Evolutionary conservation across 2,113 vertebrate species (phyloP), one percentile per base, ranked within the genome.

Genomic region (Syngnathus typhle): DNA sequence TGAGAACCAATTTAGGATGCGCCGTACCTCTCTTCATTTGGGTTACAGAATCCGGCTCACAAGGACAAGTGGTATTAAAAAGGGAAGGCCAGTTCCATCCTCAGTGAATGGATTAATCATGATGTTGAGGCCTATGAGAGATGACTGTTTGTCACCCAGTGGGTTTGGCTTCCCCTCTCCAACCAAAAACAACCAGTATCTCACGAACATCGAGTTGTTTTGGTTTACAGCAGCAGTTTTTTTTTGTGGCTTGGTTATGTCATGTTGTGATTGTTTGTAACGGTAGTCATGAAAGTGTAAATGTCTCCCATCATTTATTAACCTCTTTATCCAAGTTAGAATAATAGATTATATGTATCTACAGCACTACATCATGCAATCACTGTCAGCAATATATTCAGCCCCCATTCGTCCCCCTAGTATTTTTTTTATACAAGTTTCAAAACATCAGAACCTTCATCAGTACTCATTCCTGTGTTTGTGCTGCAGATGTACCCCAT

Each of bases 161-260:
- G 61, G 88, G 86, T 38, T 89, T 82, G 86, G 86, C 84, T 89
- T 89, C 83, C 88, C 83, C 64, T 36, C 54, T 64, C 46, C 13
- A 27, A 39, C 21, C 46, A 64, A 77, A 84, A 87, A 87, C 85
- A 84, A 79, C 83, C 68, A 78, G 59, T 72, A 78, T 82, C 73
- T 36, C 15, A 69, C 46, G 84, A 88, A 88, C 84, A 86, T 44
- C 60, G 58, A 5, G 32, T 77, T 84, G 79, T 86, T 89, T 85
- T 73, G 65, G 56, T 55, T 71, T 71, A 21, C 55, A 69, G 64
- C 27, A 59, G 59, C 43, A 47, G 60, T 72, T 77, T 65, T 77
- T 65, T 44, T 72, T 79, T 80, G 64, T 75, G 56, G 74, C 69
- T 80, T 76, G 62, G 54, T 55, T 2, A n/a, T 51, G 67, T 77